A percentile compares a stretch with the other conserved stretches of the same genome.
Evolutionary conservation across 1,140 invertebrate genomes (phyloP).

Genomic region (Polypedilum vanderplanki): DNA sequence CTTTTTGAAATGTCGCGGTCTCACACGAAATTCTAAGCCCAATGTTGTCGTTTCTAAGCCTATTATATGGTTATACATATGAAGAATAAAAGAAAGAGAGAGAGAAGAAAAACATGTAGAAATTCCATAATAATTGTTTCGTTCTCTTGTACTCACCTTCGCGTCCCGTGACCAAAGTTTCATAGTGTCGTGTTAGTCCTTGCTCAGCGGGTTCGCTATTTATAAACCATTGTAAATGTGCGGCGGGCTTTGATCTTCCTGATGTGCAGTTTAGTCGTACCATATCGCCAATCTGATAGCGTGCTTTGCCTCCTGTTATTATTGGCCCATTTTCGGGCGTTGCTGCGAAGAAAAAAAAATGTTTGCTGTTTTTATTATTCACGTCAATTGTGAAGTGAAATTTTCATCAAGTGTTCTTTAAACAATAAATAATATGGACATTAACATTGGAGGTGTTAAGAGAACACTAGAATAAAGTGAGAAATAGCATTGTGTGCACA

Average conservation of each 20-base stretch:
- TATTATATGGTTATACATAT: background rate
- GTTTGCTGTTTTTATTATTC: background rate
- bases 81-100: background rate
- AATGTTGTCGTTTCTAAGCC: slow-evolving; percentile 63
- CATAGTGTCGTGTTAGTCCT: slow-evolving; percentile 39
- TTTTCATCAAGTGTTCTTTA: slow-evolving; percentile 5
- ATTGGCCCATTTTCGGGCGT: slow-evolving; percentile 73
- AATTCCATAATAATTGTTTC: slow-evolving; percentile 30
- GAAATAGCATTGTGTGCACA: background rate
- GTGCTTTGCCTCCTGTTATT: slow-evolving; percentile 67
- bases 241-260: slow-evolving; percentile 71
- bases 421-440: background rate
- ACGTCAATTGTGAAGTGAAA: background rate
- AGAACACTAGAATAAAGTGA: slow-evolving; percentile 17
- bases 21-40: slow-evolving; percentile 65
- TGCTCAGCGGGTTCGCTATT: slow-evolving; percentile 70
- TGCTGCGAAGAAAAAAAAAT: slow-evolving; percentile 49
- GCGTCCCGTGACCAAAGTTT: slow-evolving; percentile 39
- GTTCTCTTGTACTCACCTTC: slow-evolving; percentile 33
- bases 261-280: slow-evolving; percentile 80
- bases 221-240: slow-evolving; percentile 77
- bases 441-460: slow-evolving; percentile 1
- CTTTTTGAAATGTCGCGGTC: slow-evolving; percentile 65
- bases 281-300: slow-evolving; percentile 73
- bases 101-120: background rate